These are phyloP conservation scores for Aphaenogaster ashmeadi DNA, from an alignment of 1,140 invertebrate genomes.

Conservation along the genomic window DNA sequence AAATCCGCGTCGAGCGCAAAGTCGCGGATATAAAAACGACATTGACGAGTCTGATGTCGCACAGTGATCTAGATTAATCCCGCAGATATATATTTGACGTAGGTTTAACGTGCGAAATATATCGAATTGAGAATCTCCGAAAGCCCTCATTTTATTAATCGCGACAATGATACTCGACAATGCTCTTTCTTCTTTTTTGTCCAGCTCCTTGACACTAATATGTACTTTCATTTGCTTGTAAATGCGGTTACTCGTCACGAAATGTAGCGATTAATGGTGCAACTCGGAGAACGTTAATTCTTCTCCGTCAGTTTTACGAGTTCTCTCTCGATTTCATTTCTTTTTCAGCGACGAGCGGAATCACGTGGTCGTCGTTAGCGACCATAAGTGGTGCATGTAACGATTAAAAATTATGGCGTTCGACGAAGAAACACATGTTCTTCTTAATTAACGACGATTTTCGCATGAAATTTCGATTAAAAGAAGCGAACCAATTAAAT, in stretches of 20 bases:
- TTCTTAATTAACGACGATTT: constrained; percentile 9
- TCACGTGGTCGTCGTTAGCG: constrained; percentile 27
- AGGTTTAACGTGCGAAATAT: neutral
- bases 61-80: neutral
- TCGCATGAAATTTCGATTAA: constrained; percentile 12
- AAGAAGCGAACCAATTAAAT: constrained; percentile 11
- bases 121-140: neutral
- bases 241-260: constrained; percentile 20
- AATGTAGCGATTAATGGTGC: constrained; percentile 20
- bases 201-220: neutral
- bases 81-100: neutral
- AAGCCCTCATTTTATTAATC: neutral
- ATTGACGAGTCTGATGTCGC: neutral
- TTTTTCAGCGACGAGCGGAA: neutral
- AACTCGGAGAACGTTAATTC: constrained; percentile 4
- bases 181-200: neutral
- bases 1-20: neutral
- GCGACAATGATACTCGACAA: neutral
- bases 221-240: constrained; percentile 31
- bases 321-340: constrained; percentile 15
- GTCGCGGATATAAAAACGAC: neutral
- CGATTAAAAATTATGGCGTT: constrained; percentile 20
- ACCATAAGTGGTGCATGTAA: constrained; percentile 11
- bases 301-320: constrained; percentile 15
- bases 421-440: neutral